Base-by-base conservation (phyloP, 1,140 invertebrate species). In the Brachionus paranguensis region DNA sequence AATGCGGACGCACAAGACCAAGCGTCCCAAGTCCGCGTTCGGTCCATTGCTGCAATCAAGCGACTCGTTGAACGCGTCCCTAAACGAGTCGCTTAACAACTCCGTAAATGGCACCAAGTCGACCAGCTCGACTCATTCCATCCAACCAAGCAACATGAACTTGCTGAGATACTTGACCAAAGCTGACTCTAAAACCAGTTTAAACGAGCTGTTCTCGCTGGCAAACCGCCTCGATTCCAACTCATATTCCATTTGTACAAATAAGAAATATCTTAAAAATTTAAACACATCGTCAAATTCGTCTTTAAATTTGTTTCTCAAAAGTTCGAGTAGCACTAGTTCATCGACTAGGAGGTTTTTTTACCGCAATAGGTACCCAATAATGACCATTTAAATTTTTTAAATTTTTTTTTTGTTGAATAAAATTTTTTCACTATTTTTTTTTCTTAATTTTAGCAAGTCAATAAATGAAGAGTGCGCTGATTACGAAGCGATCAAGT, bases 391-490 rank as follows among this genome's bases (percentile, higher is more conserved):
- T 14, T 50, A 53, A 50, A 50, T 11, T 76, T n/a, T 50, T 29
- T 29, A 3, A 29, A 29, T 29, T 37, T 37, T 37, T 37, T 37
- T 74, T 45, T 20, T 50, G 29, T 50, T 50, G 7, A 17, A 37
- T 41, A 27, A 60, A 20, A 60, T 60, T 20, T 79, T 55, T 53
- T 24, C 11, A 17, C 17, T 60, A 11, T 20, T 64, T 47, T 45
- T 60, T 81, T 43, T n/a, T n/a, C 14, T 65, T 27, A 29, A 33
- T 81, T 64, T 64, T 81, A 81, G 78, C 53, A 81, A 81, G 60
- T 81, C 78, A 6, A 81, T 81, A 33, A 81, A 81, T 68, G 78
- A 81, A 33, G 78, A 81, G 41, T 64, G 78, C 37, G 27, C 78
- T 12, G 78, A 81, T 60, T 81, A 81, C 60, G 78, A 81, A 41